Base-by-base conservation (phyloP, 2,888 invertebrate genomes). In the Caenorhabditis sp. region DNA sequence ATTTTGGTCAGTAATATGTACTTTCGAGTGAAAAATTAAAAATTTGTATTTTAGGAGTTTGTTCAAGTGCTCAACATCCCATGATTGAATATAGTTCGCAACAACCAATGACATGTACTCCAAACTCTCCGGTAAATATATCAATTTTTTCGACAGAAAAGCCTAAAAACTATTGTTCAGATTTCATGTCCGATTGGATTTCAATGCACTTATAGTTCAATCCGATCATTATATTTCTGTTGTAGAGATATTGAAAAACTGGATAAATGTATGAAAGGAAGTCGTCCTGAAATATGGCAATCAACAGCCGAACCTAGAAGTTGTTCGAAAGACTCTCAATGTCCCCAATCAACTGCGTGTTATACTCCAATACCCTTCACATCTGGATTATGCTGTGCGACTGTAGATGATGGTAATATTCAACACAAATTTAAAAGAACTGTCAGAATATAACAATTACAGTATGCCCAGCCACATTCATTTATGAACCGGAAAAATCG, bases 381-480 rank as follows among this genome's bases (percentile, higher is more conserved):
- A 8, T 72, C 77, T 1, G 82, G 82, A 14, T 64, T 83, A 51
- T 83, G 82, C 66, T 83, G 83, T 67, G 63, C 75, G 6, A 68
- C 75, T 57, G 59, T 66, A 21, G 77, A 77, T 58, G 68, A 69
- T n/a, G 51, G 68, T 68, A 36, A 51, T 19, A n/a, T 24, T 21
- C 6, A 21, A 10, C 23, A 6, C 8, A n/a, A n/a, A n/a, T n/a
- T n/a, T n/a, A 37, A 37, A 37, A 14, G 14, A 37, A 8, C 37
- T 14, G 14, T 37, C 14, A 37, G 14, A 37, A 37, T 10, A 37
- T 8, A 37, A 37, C 8, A 37, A n/a, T 60, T 66, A 36, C 68
- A 62, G 76, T 81, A 0, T 84, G 84, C 60, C 84, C 84, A 17
- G 83, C 84, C 0, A 77, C 81, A 14, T 84, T 82, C 54, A 64